Evolutionary conservation across 1,140 invertebrate species (phyloP), one percentile per base, ranked within the genome.

Genomic region (Adelges cooleyi): DNA sequence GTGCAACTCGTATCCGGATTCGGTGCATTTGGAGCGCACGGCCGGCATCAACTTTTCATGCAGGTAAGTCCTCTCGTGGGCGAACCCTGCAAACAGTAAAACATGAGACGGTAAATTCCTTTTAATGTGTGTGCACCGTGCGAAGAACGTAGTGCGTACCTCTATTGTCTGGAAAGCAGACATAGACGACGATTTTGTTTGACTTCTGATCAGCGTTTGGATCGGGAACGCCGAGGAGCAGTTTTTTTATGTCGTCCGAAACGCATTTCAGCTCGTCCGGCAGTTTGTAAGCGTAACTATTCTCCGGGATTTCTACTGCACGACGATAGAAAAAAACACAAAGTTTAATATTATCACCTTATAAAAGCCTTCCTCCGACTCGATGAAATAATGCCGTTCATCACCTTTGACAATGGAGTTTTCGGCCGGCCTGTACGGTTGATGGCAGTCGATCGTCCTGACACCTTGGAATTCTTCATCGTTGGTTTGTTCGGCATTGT

Each of bases 151-250:
- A 6, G 5, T 33, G 5, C 68, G 69, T 73, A 83, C 83, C 83
- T 79, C 85, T 82, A 3, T 82, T 83, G 71, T 84, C 82, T 4
- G 83, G 81, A 17, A 82, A 82, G 68, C 81, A 84, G 2, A 84
- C 79, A 69, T 85, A 86, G 38, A 86, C 79, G 33, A 83, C 79
- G 71, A 86, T 81, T 71, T 82, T 86, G 18, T 80, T 79, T 9
- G 77, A 77, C 27, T 79, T 77, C 10, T 77, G 68, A 15, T 76
- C 72, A 1, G 75, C 71, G 65, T 78, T 76, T 17, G 74, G 72
- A 22, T 75, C 75, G 0, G 81, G 74, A 67, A 79, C 74, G 13
- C 83, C 83, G 72, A 82, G 77, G 13, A 85, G 71, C 33, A 79
- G 75, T 66, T 77, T 75, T 17, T 77, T 73, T 27, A 78, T 74